These are phyloP conservation scores for Adineta ricciae DNA, from an alignment of 2,888 invertebrate species.

Conservation along the genomic window DNA sequence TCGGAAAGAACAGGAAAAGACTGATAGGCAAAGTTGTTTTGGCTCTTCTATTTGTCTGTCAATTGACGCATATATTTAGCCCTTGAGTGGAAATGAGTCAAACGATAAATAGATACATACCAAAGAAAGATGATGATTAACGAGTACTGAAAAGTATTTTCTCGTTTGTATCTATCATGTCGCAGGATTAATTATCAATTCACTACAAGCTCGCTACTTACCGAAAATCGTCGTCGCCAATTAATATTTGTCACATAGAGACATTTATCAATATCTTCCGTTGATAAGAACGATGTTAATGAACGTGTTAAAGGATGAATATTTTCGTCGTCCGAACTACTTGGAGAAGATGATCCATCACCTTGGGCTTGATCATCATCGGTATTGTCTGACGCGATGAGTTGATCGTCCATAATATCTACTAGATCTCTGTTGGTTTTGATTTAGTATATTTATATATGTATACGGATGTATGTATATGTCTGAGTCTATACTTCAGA, in stretches of 20 bases:
- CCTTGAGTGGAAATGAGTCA: not conserved
- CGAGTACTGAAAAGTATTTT: not conserved
- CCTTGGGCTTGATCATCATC: conserved; percentile 9
- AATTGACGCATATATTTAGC: not conserved
- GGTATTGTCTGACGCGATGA: not conserved
- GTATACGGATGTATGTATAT: too few relatives aligned
- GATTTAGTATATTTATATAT: not conserved
- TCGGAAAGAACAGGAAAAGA: not conserved
- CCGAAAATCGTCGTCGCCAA: not conserved
- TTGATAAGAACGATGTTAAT: not conserved
- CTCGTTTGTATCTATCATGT: too few relatives aligned
- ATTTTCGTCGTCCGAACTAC: not conserved
- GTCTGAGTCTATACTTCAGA: not conserved
- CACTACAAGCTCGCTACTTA: not conserved
- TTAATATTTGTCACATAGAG: not conserved
- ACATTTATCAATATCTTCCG: not conserved
- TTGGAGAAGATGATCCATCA: not conserved
- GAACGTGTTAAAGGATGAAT: not conserved
- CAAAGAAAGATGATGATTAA: not conserved
- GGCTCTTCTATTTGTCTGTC: not conserved
- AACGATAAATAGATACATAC: not conserved
- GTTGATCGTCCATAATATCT: not conserved
- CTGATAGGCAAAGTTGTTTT: not conserved
- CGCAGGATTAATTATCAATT: too few relatives aligned
- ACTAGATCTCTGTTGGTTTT: not conserved